Percentiles rank a stretch among this genome's conserved stretches.
phyloP scores from a whole-genome alignment of 2,888 invertebrate species.

The Polydesmus complanatus region DNA sequence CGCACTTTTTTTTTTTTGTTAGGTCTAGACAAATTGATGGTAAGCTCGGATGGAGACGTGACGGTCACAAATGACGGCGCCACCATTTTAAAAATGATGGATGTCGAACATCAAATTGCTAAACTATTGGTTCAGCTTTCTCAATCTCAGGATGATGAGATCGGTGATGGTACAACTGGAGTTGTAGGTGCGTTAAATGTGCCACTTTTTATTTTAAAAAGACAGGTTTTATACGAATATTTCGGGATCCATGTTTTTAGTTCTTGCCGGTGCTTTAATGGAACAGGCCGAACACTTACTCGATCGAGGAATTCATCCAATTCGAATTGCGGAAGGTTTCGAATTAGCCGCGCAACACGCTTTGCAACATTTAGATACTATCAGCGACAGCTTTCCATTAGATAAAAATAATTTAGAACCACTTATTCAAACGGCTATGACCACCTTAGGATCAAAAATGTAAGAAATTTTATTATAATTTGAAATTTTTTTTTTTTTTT shows the following conservation, averaged over 20 bases:
- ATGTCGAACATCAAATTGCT: slow-evolving; percentile 95
- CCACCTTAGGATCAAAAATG: slow-evolving; percentile 96
- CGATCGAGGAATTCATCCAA: slow-evolving; percentile 96
- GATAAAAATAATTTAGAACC: slow-evolving; percentile 69
- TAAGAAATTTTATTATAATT: too few species aligned
- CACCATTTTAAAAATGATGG: slow-evolving; percentile 98
- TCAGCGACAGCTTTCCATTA: slow-evolving; percentile 80
- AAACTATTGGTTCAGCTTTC: slow-evolving; percentile 95
- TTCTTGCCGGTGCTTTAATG: slow-evolving; percentile 70
- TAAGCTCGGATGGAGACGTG: slow-evolving; percentile 90
- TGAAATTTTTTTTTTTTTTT: too few species aligned
- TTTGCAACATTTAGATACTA: slow-evolving; percentile 65
- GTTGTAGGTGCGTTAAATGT: slow-evolving; percentile 54
- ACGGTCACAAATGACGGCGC: slow-evolving; percentile 98
- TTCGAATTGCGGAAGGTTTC: slow-evolving; percentile 96
- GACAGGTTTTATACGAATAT: background rate
- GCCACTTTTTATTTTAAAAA: background rate
- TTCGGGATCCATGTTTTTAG: slow-evolving; percentile 30
- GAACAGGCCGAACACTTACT: slow-evolving; percentile 86
- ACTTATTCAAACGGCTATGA: slow-evolving; percentile 89
- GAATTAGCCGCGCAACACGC: slow-evolving; percentile 89
- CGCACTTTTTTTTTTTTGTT: slow-evolving; percentile 5
- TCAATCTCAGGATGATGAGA: slow-evolving; percentile 98
- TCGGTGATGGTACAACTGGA: slow-evolving; percentile 98
- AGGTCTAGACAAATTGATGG: slow-evolving; percentile 93